Evolutionary conservation across 2,888 invertebrate species (phyloP), one percentile per base, ranked within the genome.

Genomic region (Arenicola marina): DNA sequence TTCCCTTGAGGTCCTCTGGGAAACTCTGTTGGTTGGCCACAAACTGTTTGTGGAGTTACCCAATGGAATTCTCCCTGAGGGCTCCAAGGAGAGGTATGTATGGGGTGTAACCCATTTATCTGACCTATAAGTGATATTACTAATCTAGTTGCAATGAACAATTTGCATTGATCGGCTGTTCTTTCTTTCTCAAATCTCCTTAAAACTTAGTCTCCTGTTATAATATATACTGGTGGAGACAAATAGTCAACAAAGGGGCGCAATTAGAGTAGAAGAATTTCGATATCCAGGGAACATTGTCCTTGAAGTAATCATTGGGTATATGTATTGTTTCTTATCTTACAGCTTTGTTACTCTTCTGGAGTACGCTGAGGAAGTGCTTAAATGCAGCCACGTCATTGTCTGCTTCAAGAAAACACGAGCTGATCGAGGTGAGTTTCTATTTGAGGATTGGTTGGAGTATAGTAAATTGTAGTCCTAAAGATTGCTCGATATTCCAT

Each of bases 321-420:
- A n/a, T n/a, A 24, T 48, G 48, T 48, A 24, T 38, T 4, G 26
- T 34, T 11, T 44, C 43, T 51, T 55, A 29, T 51, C 53, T 75
- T 75, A 21, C 74, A 86, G 86, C 73, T 95, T 97, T 86, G 90
- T 97, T 77, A 90, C 93, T 53, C 88, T 97, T 59, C 86, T 97
- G 75, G 97, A 97, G 87, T 95, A 94, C 81, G 96, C 95, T 59
- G 97, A 97, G 84, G 96, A 97, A 81, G 89, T 91, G 69, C 88
- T 97, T 59, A 89, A 89, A 68, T 93, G 93, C 83, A 87, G 88
- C 73, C 89, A 91, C 80, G 91, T 92, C 77, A 87, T 91, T 71
- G 88, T 91, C 62, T 92, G 91, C 85, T 89, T 94, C 82, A 88
- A 89, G 73, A 93, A 93, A 85, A 89, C 91, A 78, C 89, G 93